phyloP scores from a whole-genome alignment of 2,888 invertebrate genomes.

The Norana najaformis region DNA sequence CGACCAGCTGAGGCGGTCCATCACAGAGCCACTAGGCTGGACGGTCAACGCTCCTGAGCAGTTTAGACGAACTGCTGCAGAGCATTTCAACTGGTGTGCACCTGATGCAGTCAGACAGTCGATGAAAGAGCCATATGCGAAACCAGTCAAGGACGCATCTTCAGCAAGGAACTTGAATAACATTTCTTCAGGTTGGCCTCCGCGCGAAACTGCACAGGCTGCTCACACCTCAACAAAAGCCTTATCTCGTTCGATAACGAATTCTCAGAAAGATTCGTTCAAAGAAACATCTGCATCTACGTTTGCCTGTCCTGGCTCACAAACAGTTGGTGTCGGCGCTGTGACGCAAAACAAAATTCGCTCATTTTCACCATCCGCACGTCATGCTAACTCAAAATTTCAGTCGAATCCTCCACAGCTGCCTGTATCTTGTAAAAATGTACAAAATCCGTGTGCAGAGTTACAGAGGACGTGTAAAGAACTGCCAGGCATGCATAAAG shows the following conservation, averaged over 20 bases:
- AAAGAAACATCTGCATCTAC: slow-evolving; percentile 26
- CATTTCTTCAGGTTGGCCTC: background rate
- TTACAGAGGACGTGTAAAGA: slow-evolving; percentile 22
- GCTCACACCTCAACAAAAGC: slow-evolving; percentile 22
- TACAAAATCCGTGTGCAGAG: background rate
- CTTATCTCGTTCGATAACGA: slow-evolving; percentile 23
- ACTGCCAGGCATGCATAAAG: background rate
- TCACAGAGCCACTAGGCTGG: background rate
- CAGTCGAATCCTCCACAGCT: background rate
- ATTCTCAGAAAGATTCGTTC: slow-evolving; percentile 23
- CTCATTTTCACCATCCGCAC: slow-evolving; percentile 13
- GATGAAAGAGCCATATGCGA: background rate
- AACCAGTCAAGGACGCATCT: slow-evolving; percentile 1
- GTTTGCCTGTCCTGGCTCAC: slow-evolving; percentile 1
- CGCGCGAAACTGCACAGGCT: background rate
- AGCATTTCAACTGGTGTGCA: slow-evolving; percentile 20
- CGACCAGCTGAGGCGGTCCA: slow-evolving; percentile 16
- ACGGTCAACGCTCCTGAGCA: background rate
- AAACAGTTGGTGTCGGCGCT: background rate
- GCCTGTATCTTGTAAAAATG: slow-evolving; percentile 8
- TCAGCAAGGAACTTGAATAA: background rate
- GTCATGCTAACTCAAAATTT: background rate
- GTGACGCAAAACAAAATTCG: slow-evolving; percentile 6
- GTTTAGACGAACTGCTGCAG: slow-evolving; percentile 10
- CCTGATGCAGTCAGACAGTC: slow-evolving; percentile 9